These are phyloP conservation scores for Copsychus sechellarum DNA, from an alignment of 2,113 vertebrate genomes.

Conservation along the genomic window DNA sequence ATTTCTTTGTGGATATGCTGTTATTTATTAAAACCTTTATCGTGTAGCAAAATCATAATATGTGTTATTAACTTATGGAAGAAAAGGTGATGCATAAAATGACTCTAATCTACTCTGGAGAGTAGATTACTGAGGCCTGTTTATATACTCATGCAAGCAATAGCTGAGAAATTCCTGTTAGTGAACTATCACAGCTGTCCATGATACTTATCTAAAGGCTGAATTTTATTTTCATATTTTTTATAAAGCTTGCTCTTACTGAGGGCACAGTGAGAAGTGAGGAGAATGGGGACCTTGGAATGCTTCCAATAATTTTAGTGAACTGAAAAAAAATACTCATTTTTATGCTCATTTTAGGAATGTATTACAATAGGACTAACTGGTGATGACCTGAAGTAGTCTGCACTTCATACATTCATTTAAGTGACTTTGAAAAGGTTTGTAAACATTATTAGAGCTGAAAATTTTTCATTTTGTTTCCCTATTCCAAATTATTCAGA, in stretches of 20 bases:
- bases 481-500: not conserved
- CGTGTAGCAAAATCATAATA: not conserved
- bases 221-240: not conserved
- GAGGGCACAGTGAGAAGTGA: not conserved
- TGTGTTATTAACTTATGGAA: not conserved
- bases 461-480: not conserved
- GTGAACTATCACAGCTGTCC: not conserved
- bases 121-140: not conserved
- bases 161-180: not conserved
- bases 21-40: not conserved
- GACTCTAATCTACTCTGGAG: not conserved
- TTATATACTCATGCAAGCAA: not conserved
- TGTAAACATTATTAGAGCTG: not conserved
- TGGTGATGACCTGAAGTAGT: not conserved
- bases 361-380: not conserved
- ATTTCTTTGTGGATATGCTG: not conserved
- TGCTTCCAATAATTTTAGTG: not conserved
- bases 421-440: not conserved
- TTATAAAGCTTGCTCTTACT: not conserved
- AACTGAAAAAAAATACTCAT: not conserved
- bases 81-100: not conserved
- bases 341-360: not conserved
- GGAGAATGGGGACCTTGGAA: not conserved
- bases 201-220: not conserved
- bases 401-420: rapidly evolving